Evolutionary conservation across 2,113 vertebrate species (phyloP).

Genomic region (Lanius collurio): DNA sequence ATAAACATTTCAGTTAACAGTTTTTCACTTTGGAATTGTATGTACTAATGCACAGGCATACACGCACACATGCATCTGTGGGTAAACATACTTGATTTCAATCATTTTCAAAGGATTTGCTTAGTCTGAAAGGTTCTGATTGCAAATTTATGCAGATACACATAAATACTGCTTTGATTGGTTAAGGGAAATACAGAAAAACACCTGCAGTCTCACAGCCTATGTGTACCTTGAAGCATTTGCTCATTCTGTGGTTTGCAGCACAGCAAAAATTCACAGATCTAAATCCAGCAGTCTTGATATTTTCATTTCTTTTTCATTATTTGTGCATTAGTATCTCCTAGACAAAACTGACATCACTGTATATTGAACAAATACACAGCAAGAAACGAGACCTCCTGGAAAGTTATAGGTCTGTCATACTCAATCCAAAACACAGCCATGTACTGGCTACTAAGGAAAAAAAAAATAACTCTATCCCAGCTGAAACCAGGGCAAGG

Average conservation of each 20-base stretch:
- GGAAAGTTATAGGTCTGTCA: not conserved
- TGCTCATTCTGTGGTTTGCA: not conserved
- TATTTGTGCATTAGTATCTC: not conserved
- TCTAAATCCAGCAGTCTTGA: not conserved
- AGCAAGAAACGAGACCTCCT: not conserved
- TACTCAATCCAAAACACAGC: not conserved
- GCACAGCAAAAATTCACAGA: not conserved
- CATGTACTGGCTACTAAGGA: not conserved
- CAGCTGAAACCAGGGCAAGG: not conserved
- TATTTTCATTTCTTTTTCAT: not conserved
- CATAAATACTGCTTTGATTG: not conserved
- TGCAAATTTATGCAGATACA: conserved; percentile 14
- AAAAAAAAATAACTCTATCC: not conserved
- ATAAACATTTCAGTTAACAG: not conserved
- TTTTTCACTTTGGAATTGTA: not conserved
- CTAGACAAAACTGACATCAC: not conserved
- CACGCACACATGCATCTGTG: not conserved
- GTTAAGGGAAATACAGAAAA: not conserved
- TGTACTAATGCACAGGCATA: not conserved
- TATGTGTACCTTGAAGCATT: not conserved
- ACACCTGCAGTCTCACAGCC: not conserved
- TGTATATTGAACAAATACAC: not conserved
- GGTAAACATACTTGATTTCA: conserved; percentile 45
- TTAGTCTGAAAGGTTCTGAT: conserved; percentile 22
- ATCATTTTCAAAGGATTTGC: not conserved